Conservation (phyloP, 1,140 invertebrate species). For the Drosophila nigromelanica region DNA sequence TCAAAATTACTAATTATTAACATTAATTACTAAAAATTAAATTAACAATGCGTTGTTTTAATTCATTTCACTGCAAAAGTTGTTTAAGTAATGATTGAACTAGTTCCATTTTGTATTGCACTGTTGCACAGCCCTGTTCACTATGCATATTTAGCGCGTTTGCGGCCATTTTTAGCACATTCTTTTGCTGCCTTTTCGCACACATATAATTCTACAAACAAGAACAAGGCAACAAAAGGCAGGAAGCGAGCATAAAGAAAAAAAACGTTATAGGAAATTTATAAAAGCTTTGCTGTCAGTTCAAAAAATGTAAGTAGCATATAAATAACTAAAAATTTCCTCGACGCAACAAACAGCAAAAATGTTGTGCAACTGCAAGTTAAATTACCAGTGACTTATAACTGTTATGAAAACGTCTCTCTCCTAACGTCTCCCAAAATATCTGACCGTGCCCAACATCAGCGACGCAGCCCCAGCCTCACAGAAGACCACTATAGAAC, state of each 20-base stretch:
- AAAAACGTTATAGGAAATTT: slow-evolving; percentile 44
- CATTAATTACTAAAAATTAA: background rate
- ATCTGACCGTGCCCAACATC: slow-evolving; percentile 2
- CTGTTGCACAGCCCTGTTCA: background rate
- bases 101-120: background rate
- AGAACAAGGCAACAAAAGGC: slow-evolving; percentile 65
- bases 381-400: slow-evolving; percentile 57
- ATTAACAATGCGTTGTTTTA: background rate
- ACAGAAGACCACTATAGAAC: background rate
- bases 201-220: slow-evolving; percentile 44
- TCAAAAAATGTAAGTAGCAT: slow-evolving; percentile 59
- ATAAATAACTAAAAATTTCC: slow-evolving; percentile 32
- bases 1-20: background rate
- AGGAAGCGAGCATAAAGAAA: slow-evolving; percentile 40
- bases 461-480: slow-evolving; percentile 3
- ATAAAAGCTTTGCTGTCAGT: slow-evolving; percentile 65
- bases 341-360: slow-evolving; percentile 26
- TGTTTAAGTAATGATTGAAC: background rate
- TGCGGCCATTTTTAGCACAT: slow-evolving; percentile 27
- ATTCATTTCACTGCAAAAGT: background rate
- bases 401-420: slow-evolving; percentile 73
- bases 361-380: slow-evolving; percentile 54
- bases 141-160: slow-evolving; percentile 20
- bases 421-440: slow-evolving; percentile 52
- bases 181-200: slow-evolving; percentile 35